Base-by-base conservation (phyloP, 2,888 invertebrate genomes). In the Andrena flavipes region DNA sequence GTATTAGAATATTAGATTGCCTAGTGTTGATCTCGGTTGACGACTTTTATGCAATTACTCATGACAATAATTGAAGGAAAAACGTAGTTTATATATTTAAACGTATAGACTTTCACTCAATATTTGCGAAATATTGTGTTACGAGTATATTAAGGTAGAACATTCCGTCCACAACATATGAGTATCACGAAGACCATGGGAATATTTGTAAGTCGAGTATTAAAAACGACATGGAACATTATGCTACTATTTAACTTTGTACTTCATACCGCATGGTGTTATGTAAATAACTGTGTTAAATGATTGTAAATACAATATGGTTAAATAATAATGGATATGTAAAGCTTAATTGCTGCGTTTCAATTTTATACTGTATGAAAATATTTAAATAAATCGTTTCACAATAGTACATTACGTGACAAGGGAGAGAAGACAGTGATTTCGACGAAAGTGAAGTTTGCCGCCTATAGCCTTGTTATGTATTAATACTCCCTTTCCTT, bases 151-250 rank as follows among this genome's bases (percentile, higher is more conserved):
- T 33, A 62, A 73, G 51, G 16, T 33, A 42, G 42, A 48, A 30
- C 30, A 81, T 64, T 81, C 81, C 79, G 81, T 79, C 81, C 79
- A 64, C 6, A 49, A 8, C 7, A 33, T 26, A 10, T 1, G 26
- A 69, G 59, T 26, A 62, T 42, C 10, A 8, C 35, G 26, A 23
- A 63, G 23, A 54, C 6, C 7, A 30, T 30, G 64, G 29, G 30
- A 76, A 42, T 60, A 16, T 16, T 1, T 71, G 54, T 16, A 49
- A 54, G 63, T 65, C 5, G 23, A 54, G 42, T 51, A 51, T 30
- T 69, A 6, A 65, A 16, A 10, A 64, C 0, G 65, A 48, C 35
- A 23, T 29, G 23, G n/a, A 33, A 63, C 68, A 54, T 62, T 33
- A 42, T 35, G 56, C 10, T 54, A 10, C 3, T 77, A 54, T 68